Evolutionary conservation across 2,113 vertebrate genomes (phyloP), one percentile per base, ranked within the genome.

Genomic region (Mugil cephalus): DNA sequence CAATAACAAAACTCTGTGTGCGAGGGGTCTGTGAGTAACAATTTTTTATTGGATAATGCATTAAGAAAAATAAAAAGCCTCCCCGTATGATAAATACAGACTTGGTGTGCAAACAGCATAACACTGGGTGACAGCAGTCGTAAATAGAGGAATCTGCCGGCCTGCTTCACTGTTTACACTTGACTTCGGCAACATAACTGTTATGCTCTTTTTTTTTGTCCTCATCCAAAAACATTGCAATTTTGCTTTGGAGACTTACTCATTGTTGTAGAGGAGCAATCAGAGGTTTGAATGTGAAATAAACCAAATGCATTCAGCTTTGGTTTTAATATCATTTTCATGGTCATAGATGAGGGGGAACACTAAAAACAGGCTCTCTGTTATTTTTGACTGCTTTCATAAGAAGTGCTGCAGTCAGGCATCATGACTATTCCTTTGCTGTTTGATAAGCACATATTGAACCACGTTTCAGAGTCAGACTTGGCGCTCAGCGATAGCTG

Each of bases 401-500:
- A 43, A 50, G 24, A 64, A 50, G 36, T 56, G n/a, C 66, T 43
- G 36, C 42, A 51, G 51, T 56, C 35, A 50, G 19, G 21, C n/a
- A 59, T 21, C 11, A 35, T 50, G 59, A 69, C 62, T 38, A 64
- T 10, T 46, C 19, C 39, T 39, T 52, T 45, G 21, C 51, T 56
- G 11, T 52, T 65, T 58, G 38, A 58, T 17, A 18, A 56, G 51
- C 24, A 54, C 56, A 36, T 48, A 8, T 43, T 0, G 4, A 14
- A 14, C 21, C 51, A 38, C 58, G 43, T 63, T 21, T 24, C 43
- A 69, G 3, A 40, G 39, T 17, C 51, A 51, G 19, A 38, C 30
- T 51, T 38, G 11, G 38, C 30, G 39, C 38, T 38, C 45, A 30
- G 46, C 52, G 6, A 17, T 7, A 52, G 45, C 38, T 51, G 18